Base-by-base conservation (phyloP, 2,888 invertebrate genomes). In the Tanytarsus gracilentus region DNA sequence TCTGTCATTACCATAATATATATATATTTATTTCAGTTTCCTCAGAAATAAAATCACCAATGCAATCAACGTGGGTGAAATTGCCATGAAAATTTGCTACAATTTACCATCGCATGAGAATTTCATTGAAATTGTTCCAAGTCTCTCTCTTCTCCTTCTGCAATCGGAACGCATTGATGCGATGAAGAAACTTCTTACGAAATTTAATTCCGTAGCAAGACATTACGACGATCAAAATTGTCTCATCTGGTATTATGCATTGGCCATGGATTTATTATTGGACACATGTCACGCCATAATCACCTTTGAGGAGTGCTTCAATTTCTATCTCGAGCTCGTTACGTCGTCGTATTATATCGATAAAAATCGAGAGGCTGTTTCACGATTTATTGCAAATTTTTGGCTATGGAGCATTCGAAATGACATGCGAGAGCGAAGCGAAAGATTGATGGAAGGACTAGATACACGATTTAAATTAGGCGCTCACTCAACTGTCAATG, bases 231-330 rank as follows among this genome's bases (percentile, higher is more conserved):
- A 60, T 23, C 66, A 67, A 2, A 71, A 72, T 0, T 68, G 68
- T 14, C 55, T 75, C 40, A 74, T 75, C 1, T 82, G 81, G 80
- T 84, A 81, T 67, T 80, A 79, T 66, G 77, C 77, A 6, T 71
- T 79, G 25, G 77, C 79, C 39, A 68, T 82, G 30, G 75, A 78
- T 53, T 71, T 83, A 29, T 74, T 80, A 52, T 69, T 84, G 36
- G 81, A 85, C 67, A 79, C 81, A 0, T 81, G 82, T 0, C 77
- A 79, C 59, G 74, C 75, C 11, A 71, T 81, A 1, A 71, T 78
- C 33, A 71, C 79, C 0, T 77, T 77, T 62, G 66, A 67, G n/a
- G 67, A 70, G 14, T 79, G 79, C 18, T n/a, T 36, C 14, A 11
- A 23, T 18, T 33, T n/a, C 25, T 50, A 33, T 21, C n/a, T 49